Conservation (phyloP, 2,113 vertebrate species). For the Dromaius novaehollandiae region DNA sequence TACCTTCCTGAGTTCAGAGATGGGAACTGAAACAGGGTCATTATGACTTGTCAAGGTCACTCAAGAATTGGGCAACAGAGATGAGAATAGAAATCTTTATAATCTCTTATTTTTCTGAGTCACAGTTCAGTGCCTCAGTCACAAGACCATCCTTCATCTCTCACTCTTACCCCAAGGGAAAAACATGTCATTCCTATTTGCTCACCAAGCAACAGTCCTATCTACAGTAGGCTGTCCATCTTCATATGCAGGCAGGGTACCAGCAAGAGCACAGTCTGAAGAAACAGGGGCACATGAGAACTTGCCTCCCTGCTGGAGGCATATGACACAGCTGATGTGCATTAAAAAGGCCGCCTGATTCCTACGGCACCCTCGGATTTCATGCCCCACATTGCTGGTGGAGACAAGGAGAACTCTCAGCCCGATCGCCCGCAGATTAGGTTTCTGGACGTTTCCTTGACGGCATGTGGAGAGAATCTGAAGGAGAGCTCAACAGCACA, state of each 20-base stretch:
- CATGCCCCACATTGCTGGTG: background rate
- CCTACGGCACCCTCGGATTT: conserved; percentile 8
- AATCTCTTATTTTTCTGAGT: conserved; percentile 4
- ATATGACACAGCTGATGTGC: background rate
- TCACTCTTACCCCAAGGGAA: background rate
- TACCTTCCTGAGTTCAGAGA: background rate
- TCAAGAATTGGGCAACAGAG: conserved; percentile 16
- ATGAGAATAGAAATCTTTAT: background rate
- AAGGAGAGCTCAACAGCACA: conserved; percentile 43
- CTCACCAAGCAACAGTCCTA: background rate
- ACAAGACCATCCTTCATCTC: conserved; percentile 18
- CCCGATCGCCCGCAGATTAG: conserved; percentile 18
- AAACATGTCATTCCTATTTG: background rate
- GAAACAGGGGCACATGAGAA: background rate
- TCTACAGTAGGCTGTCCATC: background rate
- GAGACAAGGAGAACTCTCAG: conserved; percentile 44
- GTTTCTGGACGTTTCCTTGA: conserved; percentile 55
- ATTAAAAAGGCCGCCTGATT: background rate
- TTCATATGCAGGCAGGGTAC: background rate
- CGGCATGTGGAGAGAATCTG: conserved; percentile 57
- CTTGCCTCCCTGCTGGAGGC: background rate
- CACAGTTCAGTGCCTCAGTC: conserved; percentile 17
- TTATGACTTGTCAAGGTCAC: conserved; percentile 20
- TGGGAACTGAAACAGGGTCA: background rate
- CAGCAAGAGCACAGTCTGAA: background rate